Evolutionary conservation across 2,797 vertebrate genomes (phyloP), one percentile per base, ranked within the genome.

Genomic region (Chrosomus eos): DNA sequence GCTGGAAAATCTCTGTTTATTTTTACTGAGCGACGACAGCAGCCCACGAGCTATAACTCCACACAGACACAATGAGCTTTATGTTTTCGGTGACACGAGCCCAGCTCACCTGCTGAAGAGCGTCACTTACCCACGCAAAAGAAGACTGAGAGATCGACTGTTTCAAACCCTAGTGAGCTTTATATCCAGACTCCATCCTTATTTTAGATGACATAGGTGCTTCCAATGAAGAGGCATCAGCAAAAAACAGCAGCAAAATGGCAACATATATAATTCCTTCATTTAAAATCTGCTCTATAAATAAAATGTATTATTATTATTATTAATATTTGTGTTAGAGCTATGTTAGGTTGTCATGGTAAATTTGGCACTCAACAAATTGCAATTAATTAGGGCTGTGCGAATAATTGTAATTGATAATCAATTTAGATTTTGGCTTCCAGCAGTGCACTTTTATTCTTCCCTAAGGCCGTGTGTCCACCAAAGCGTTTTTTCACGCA

Each of bases 1-100:
- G 85, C 55, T 43, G 85, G 80, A 87, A 87, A 85, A 80, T 33
- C 62, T 64, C 72, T 80, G 77, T 81, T 89, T 86, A 78, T 86
- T 58, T 87, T 79, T 82, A 87, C 80, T 87, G 73, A 71, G 43
- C 11, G 31, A 58, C 48, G n/a, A 74, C 45, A 72, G 85, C 78
- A 26, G 19, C 43, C 51, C 36, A 18, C 28, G 33, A 68, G 82
- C 64, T 31, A 67, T n/a, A 48, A n/a, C 64, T 40, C 75, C 76
- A 40, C 53, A 36, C 80, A 82, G 62, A 75, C 75, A 80, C 76
- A 83, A 67, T 58, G 48, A 71, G 67, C 58, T 79, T 79, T 67
- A 71, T 78, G 45, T 53, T 80, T 11, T 58, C 23, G 23, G 66
- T 18, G 80, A 60, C 48, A n/a, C 6, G 18, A 81, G 66, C 72